Evolutionary conservation across 2,888 invertebrate genomes (phyloP).

Genomic region (Tipula lateralis): DNA sequence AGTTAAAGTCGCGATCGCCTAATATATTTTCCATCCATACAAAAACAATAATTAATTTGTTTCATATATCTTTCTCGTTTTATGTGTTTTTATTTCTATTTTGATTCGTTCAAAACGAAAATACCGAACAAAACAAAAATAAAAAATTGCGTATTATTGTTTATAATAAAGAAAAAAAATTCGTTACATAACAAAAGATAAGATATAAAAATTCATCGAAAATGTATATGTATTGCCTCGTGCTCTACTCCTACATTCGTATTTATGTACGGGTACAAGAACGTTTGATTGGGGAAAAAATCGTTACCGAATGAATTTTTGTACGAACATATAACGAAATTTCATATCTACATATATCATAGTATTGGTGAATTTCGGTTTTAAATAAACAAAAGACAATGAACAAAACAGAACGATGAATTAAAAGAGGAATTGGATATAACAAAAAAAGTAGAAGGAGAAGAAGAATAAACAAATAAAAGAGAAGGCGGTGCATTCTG

Average conservation of each 20-base stretch:
- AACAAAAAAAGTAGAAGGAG: background rate
- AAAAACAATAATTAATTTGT: background rate
- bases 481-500: conserved; percentile 11
- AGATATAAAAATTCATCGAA: background rate
- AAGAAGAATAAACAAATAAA: conserved; percentile 24
- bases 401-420: background rate
- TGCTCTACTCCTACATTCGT: background rate
- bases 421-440: background rate
- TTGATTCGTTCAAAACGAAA: background rate
- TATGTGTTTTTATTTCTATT: background rate
- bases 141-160: background rate
- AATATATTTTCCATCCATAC: too few relatives aligned
- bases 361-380: background rate
- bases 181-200: background rate
- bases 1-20: background rate
- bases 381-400: background rate
- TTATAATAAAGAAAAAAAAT: background rate
- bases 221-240: background rate
- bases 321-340: background rate
- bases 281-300: background rate
- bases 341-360: background rate
- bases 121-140: background rate
- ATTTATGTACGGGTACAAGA: background rate
- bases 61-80: background rate
- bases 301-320: background rate